Conservation (phyloP, 1,140 invertebrate species). For the Neelides sp. region DNA sequence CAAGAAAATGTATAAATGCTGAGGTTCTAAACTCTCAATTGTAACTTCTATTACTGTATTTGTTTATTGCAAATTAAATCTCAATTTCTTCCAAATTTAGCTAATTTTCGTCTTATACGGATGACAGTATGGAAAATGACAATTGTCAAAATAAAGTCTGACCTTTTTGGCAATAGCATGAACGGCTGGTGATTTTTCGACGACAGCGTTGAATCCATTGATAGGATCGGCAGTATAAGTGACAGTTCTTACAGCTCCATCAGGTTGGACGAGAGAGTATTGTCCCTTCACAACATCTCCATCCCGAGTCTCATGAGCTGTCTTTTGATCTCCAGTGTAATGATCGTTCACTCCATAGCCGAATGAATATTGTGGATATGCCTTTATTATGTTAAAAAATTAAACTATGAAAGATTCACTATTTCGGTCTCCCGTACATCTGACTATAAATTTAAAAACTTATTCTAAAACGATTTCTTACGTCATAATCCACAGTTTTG, state of each 20-base stretch:
- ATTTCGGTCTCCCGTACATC: not conserved
- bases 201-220: constrained; percentile 18
- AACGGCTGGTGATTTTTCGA: constrained; percentile 18
- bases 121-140: too few species aligned
- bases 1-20: too few species aligned
- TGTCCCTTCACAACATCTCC: constrained; percentile 43
- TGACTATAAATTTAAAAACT: not conserved
- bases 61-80: too few species aligned
- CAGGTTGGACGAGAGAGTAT: constrained; percentile 30
- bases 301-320: constrained; percentile 43
- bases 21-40: too few species aligned
- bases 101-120: too few species aligned
- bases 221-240: constrained; percentile 17
- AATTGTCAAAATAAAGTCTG: too few species aligned
- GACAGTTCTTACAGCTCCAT: constrained; percentile 16
- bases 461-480: constrained; percentile 4
- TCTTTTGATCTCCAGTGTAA: constrained; percentile 21
- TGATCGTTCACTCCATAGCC: not conserved
- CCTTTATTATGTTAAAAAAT: too few species aligned
- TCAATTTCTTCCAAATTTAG: too few species aligned
- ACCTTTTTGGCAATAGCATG: constrained; percentile 7
- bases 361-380: not conserved
- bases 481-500: constrained; percentile 17
- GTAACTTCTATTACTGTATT: too few species aligned
- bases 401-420: not conserved